Evolutionary conservation across 1,140 invertebrate genomes (phyloP), one percentile per base, ranked within the genome.

Genomic region (Pseudachorutes palmiensis): DNA sequence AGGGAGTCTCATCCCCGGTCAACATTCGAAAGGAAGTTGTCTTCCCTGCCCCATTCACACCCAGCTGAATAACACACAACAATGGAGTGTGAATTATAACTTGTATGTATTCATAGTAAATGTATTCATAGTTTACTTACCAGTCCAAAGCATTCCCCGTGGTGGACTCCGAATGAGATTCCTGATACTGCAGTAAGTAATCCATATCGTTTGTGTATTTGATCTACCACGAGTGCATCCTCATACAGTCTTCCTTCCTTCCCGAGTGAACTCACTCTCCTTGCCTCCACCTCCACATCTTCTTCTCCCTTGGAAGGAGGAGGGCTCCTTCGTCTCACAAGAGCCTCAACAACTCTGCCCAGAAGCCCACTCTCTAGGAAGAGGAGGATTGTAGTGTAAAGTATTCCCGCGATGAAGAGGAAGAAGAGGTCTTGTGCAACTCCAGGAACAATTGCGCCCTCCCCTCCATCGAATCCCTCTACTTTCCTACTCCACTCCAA

Each of bases 111-210:
- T 78, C 9, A 45, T 45, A 45, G 36, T 45, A 45, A 45, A 12
- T 45, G 68, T 77, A 78, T 5, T 77, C 72, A n/a, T n/a, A n/a
- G n/a, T n/a, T n/a, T n/a, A 29, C 81, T 81, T 22, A 82, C 73
- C 30, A 82, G 68, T 22, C 81, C 81, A 75, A 82, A 82, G 71
- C 80, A 82, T 71, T 82, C 81, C 30, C 77, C 76, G 24, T 77
- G 66, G 24, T 76, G 73, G 62, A 75, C 71, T 12, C 72, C 71
- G 67, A 70, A 70, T 16, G n/a, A 64, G 0, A 67, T 5, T 31
- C 58, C 55, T 14, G 60, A 64, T 28, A 70, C 69, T 5, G 69
- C 69, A 26, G 62, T 28, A 33, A 70, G 51, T n/a, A 1, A 49
- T 1, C 41, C 30, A 32, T 31, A 69, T 16, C 28, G 31, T 58